These are phyloP conservation scores for Aporophyla lueneburgensis DNA, from an alignment of 2,888 invertebrate genomes.

Conservation along the genomic window DNA sequence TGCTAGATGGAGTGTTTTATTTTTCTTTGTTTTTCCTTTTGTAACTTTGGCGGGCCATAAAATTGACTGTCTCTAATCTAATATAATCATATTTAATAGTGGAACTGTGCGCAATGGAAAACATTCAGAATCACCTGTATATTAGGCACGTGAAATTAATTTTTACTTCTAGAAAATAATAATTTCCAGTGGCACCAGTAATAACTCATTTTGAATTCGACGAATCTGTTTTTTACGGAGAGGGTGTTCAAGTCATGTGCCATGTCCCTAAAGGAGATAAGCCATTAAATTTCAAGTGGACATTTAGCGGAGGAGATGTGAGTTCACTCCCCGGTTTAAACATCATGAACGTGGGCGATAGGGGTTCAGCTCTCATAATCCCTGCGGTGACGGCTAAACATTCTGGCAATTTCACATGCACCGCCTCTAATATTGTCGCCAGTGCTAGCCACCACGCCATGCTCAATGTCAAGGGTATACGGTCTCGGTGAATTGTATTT, in stretches of 20 bases:
- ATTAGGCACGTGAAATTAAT: conserved; percentile 17
- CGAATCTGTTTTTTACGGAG: conserved; percentile 90
- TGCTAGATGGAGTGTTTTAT: conserved; percentile 71
- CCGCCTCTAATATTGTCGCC: conserved; percentile 92
- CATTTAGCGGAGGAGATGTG: conserved; percentile 92
- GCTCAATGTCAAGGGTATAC: conserved; percentile 92
- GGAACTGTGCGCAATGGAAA: conserved; percentile 27
- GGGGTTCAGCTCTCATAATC: conserved; percentile 93
- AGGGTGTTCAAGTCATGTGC: conserved; percentile 91
- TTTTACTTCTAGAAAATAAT: conserved; percentile 52
- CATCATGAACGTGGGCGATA: conserved; percentile 92
- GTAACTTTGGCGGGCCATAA: conserved; percentile 90
- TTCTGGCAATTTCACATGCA: conserved; percentile 93
- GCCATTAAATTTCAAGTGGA: conserved; percentile 94
- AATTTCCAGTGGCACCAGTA: conserved; percentile 91
- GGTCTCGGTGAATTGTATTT: conserved; percentile 78
- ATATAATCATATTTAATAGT: background rate
- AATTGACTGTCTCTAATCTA: conserved; percentile 42
- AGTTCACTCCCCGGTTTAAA: conserved; percentile 91
- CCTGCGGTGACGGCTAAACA: conserved; percentile 93
- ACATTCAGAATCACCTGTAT: conserved; percentile 17
- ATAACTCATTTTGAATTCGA: conserved; percentile 92
- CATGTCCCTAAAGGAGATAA: conserved; percentile 92
- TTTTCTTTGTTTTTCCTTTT: conserved; percentile 69
- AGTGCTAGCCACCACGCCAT: conserved; percentile 91